These are phyloP conservation scores for Archivesica marissinica DNA, from an alignment of 1,140 invertebrate genomes.

Conservation along the genomic window DNA sequence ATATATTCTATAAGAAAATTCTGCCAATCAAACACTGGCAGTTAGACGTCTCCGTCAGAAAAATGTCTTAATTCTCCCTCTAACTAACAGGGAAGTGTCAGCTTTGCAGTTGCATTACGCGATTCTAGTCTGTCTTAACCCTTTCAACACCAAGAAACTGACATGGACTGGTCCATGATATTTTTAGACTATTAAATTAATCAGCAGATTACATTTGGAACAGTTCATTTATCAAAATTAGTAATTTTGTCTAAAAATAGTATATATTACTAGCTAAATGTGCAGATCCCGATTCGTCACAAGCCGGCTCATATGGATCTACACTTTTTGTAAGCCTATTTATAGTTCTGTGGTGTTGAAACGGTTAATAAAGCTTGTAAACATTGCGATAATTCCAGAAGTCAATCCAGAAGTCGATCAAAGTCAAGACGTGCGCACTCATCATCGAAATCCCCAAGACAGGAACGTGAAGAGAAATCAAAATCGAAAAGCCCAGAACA, in stretches of 20 bases:
- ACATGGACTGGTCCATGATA: no score
- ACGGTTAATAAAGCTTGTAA: no score
- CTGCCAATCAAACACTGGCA: not conserved
- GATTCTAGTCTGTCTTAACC: not conserved
- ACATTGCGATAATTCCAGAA: not conserved
- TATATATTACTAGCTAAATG: not conserved
- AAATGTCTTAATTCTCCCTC: not conserved
- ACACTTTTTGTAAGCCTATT: no score
- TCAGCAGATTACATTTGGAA: no score
- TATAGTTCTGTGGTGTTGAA: no score
- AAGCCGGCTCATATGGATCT: no score
- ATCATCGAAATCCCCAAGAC: conserved; percentile 32
- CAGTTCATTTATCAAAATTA: no score
- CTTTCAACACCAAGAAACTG: no score
- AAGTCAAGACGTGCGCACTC: not conserved
- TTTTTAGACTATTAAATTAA: no score
- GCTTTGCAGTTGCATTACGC: not conserved
- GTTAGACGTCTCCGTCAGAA: not conserved
- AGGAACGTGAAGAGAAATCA: conserved; percentile 15
- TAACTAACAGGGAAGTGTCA: not conserved
- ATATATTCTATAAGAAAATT: not conserved
- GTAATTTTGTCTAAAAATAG: no score
- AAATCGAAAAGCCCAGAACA: conserved; percentile 17
- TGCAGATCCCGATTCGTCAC: not conserved
- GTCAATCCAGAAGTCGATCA: conserved; percentile 18